These are phyloP conservation scores for Pissodes strobi DNA, from an alignment of 1,140 invertebrate genomes.

Conservation along the genomic window DNA sequence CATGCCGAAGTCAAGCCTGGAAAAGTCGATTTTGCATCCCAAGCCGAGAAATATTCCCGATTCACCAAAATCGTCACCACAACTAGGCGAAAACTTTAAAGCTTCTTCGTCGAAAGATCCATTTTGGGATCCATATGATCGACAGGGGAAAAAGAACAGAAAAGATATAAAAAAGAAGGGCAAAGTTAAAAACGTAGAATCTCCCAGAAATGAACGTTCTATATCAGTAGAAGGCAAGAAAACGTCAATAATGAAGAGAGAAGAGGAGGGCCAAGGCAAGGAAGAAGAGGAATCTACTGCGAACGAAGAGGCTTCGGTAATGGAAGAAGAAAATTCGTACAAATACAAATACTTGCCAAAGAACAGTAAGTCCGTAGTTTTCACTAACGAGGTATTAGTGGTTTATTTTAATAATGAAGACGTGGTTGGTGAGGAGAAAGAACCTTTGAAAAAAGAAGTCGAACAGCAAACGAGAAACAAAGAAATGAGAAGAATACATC, in stretches of 20 bases:
- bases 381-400: constrained; percentile 50
- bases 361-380: constrained; percentile 48
- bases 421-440: constrained; percentile 44
- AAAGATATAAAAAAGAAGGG: constrained; percentile 34
- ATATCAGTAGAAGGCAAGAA: constrained; percentile 31
- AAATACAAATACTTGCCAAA: constrained; percentile 43
- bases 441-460: constrained; percentile 50
- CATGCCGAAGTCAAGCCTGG: constrained; percentile 21
- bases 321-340: constrained; percentile 32
- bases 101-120: constrained; percentile 22
- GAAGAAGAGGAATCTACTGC: background rate
- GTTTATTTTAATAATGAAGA: constrained; percentile 50
- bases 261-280: background rate
- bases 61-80: constrained; percentile 40
- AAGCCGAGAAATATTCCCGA: constrained; percentile 23
- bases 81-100: constrained; percentile 34
- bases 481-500: constrained; percentile 49
- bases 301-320: constrained; percentile 17
- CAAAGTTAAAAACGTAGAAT: constrained; percentile 32
- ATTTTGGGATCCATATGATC: constrained; percentile 42
- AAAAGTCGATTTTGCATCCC: constrained; percentile 14
- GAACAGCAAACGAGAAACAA: constrained; percentile 52
- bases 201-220: constrained; percentile 16
- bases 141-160: constrained; percentile 37
- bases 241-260: background rate